Evolutionary conservation across 1,140 invertebrate species (phyloP).

Genomic region (Brachionus rubens): DNA sequence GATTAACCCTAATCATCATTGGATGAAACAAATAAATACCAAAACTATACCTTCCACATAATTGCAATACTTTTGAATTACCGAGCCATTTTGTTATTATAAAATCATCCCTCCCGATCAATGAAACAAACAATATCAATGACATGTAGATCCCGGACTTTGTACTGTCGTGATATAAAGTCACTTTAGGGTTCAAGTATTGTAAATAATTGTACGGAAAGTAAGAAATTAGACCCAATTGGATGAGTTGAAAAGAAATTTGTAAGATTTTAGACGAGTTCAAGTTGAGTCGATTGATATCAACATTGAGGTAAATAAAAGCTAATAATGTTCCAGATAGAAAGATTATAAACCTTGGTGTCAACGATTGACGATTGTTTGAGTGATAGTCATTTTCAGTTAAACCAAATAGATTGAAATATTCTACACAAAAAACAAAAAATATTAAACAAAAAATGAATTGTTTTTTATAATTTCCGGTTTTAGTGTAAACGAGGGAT

Average conservation of each 20-base stretch:
- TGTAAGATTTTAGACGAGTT: neutral
- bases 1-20: neutral
- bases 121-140: neutral
- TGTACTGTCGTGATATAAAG: neutral
- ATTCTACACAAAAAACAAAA: neutral
- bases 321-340: neutral
- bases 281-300: neutral
- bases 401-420: neutral
- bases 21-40: conserved; percentile 13
- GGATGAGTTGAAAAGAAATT: neutral
- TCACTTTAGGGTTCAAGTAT: neutral
- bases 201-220: neutral
- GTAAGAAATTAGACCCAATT: neutral
- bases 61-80: neutral
- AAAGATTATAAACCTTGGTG: neutral
- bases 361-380: neutral
- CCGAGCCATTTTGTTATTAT: neutral
- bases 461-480: neutral
- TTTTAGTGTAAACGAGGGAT: neutral
- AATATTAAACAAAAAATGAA: neutral
- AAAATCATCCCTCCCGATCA: neutral
- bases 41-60: neutral
- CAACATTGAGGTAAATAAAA: neutral
- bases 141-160: neutral
- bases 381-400: neutral